Conservation (phyloP, 2,113 vertebrate species). For the Passer montanus region DNA sequence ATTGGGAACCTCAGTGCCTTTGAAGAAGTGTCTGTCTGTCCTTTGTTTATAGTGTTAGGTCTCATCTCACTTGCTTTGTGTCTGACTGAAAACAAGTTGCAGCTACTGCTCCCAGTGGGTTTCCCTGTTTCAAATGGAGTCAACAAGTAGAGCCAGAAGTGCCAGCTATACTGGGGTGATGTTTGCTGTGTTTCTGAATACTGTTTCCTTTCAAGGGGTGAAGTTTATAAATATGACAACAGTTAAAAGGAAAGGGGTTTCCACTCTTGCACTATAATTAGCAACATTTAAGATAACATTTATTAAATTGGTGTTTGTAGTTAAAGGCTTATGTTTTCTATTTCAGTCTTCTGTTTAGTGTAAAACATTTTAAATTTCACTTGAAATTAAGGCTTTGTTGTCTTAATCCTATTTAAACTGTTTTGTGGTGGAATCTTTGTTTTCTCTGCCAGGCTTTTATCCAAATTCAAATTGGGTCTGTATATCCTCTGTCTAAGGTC, state of each 20-base stretch:
- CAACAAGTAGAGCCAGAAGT: neutral
- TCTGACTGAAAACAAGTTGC: conserved; percentile 26
- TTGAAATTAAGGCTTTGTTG: conserved; percentile 9
- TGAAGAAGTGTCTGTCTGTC: conserved; percentile 17
- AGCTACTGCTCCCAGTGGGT: conserved; percentile 14
- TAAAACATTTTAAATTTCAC: conserved; percentile 9
- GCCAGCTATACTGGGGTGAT: neutral
- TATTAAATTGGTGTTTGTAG: neutral
- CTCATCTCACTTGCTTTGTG: conserved; percentile 17
- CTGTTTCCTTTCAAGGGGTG: neutral
- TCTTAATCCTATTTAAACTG: neutral
- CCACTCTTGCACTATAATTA: neutral
- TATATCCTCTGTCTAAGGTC: neutral
- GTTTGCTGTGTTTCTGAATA: neutral
- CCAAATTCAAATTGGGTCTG: neutral
- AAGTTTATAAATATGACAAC: neutral
- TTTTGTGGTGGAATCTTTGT: neutral
- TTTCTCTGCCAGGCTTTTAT: neutral
- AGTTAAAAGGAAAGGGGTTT: neutral
- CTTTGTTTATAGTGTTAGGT: conserved; percentile 8
- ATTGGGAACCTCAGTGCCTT: neutral
- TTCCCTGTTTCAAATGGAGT: neutral
- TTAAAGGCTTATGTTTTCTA: neutral
- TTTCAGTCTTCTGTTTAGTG: neutral
- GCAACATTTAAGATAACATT: neutral